Conservation (phyloP, 1,140 invertebrate genomes). For the Atta colombica region DNA sequence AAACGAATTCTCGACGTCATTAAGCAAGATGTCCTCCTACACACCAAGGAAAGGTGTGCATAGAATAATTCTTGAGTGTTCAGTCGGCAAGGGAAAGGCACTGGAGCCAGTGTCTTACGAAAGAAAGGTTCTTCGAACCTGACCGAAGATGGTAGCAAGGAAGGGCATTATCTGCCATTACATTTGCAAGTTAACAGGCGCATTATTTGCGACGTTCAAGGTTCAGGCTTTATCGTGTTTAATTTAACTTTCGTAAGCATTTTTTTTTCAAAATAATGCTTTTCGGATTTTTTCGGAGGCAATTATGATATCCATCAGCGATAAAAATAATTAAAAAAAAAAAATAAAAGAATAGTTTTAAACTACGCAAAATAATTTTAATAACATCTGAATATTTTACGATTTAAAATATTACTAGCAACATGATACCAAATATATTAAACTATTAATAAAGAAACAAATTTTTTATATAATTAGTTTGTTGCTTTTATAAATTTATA, state of each 20-base stretch:
- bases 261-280: background rate
- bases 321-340: background rate
- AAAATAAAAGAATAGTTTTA: background rate
- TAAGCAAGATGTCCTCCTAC: conserved; percentile 73
- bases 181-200: conserved; percentile 46
- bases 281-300: background rate
- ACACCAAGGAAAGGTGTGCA: conserved; percentile 70
- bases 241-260: background rate
- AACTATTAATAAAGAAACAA: background rate
- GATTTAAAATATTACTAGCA: background rate
- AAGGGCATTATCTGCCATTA: conserved; percentile 54
- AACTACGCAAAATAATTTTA: background rate
- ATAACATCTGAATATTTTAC: background rate
- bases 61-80: conserved; percentile 61
- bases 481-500: background rate
- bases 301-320: background rate
- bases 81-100: conserved; percentile 69
- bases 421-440: background rate
- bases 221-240: conserved; percentile 22
- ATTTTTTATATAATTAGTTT: background rate
- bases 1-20: conserved; percentile 56
- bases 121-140: conserved; percentile 73
- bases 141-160: conserved; percentile 71
- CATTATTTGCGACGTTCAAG: conserved; percentile 36
- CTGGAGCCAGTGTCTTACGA: conserved; percentile 68